phyloP scores from a whole-genome alignment of 2,113 vertebrate genomes.

The Chionis minor region DNA sequence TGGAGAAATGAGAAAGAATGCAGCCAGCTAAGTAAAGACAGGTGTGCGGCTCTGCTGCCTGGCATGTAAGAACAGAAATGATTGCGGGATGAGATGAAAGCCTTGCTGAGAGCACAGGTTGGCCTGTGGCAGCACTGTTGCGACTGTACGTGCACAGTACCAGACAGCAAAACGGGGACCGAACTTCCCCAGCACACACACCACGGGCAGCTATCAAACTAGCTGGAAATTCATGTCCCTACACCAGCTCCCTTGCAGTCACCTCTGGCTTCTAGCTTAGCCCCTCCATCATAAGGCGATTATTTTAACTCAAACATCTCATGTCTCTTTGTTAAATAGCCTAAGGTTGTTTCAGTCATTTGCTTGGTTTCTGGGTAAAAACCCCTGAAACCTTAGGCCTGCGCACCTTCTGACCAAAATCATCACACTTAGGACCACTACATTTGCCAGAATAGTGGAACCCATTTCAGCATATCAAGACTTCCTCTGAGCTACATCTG shows the following conservation, averaged over 20 bases:
- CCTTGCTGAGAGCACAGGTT: not conserved
- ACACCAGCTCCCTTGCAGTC: not conserved
- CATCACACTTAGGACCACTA: not conserved
- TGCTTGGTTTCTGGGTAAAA: not conserved
- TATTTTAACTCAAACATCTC: not conserved
- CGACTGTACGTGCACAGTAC: not conserved
- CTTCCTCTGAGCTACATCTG: constrained; percentile 14
- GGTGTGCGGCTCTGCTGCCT: not conserved
- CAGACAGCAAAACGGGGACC: not conserved
- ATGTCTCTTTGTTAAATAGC: not conserved
- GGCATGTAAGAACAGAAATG: not conserved
- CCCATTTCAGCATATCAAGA: not conserved
- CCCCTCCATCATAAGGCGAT: not conserved
- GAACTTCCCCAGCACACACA: not conserved
- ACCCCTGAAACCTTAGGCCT: not conserved
- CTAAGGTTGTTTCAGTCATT: not conserved
- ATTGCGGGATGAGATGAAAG: constrained; percentile 7
- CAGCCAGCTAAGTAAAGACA: constrained; percentile 53
- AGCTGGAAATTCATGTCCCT: not conserved
- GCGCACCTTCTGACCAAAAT: not conserved
- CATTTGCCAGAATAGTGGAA: not conserved
- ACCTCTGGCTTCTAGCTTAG: not conserved
- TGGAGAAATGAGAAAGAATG: constrained; percentile 56
- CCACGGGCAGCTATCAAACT: not conserved
- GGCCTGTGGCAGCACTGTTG: not conserved